These are phyloP conservation scores for Oxyura jamaicensis DNA, from an alignment of 2,113 vertebrate genomes.

Conservation along the genomic window DNA sequence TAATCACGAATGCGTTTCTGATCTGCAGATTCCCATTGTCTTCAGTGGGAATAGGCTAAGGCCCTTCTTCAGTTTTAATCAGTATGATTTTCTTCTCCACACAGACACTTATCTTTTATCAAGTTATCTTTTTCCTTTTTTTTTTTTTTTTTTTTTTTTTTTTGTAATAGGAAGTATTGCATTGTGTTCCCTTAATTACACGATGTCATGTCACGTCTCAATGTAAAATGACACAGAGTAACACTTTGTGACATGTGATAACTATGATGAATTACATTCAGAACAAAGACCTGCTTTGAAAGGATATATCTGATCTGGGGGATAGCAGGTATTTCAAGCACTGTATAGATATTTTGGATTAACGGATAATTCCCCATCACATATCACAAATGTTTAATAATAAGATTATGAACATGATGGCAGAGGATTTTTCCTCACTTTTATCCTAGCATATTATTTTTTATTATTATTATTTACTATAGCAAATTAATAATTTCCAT, in stretches of 20 bases:
- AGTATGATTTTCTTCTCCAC: background rate
- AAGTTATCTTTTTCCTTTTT: background rate
- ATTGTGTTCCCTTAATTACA: constrained; percentile 78
- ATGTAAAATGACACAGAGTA: constrained; percentile 78
- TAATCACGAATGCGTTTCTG: background rate
- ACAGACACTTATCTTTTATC: no score
- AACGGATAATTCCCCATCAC: constrained; percentile 1
- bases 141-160: background rate
- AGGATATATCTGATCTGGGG: constrained; percentile 47
- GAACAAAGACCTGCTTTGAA: constrained; percentile 70
- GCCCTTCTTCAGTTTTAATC: constrained; percentile 31
- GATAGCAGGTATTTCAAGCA: constrained; percentile 48
- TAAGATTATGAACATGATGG: constrained; percentile 27
- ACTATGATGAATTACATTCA: constrained; percentile 81
- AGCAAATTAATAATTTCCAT: constrained; percentile 27
- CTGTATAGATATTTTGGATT: constrained; percentile 32
- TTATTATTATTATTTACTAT: constrained; percentile 34
- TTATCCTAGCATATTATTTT: constrained; percentile 12
- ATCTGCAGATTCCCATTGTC: background rate
- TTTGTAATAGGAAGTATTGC: constrained; percentile 59
- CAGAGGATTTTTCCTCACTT: constrained; percentile 35
- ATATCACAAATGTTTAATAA: constrained; percentile 59
- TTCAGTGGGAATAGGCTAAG: background rate
- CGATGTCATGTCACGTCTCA: constrained; percentile 74
- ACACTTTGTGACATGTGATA: constrained; percentile 78